A percentile compares a stretch with the other conserved stretches of the same genome.
Conservation (phyloP, 2,797 vertebrate genomes). For the Pempheris klunzingeri region DNA sequence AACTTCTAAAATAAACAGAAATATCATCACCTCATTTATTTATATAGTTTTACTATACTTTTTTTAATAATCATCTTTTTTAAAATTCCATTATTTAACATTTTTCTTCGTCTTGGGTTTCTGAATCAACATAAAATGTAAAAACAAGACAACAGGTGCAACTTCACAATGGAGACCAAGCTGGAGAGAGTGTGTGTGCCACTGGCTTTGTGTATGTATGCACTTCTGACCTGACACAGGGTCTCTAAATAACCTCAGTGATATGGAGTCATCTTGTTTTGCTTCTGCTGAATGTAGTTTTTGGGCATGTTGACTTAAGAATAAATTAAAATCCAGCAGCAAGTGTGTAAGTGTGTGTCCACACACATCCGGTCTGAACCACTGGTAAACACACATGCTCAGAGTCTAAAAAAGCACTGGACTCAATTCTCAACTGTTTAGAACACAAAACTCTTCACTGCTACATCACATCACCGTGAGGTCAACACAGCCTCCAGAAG, state of each 20-base stretch:
- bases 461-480: conserved; percentile 41
- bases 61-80: conserved; percentile 78
- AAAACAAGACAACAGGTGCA: conserved; percentile 87
- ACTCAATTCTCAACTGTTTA: background rate
- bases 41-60: conserved; percentile 80
- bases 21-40: conserved; percentile 88
- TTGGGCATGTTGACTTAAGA: background rate
- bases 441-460: conserved; percentile 9
- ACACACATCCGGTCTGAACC: conserved; percentile 1
- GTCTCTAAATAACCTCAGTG: background rate
- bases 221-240: conserved; percentile 9
- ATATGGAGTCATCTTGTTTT: background rate
- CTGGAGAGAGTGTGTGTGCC: conserved; percentile 10
- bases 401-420: conserved; percentile 8
- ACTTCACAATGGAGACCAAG: conserved; percentile 56
- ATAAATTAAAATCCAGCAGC: background rate
- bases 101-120: conserved; percentile 81
- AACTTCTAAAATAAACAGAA: conserved; percentile 90
- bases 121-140: conserved; percentile 83
- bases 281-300: background rate
- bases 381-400: background rate
- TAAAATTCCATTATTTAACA: conserved; percentile 81
- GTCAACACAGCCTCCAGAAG: conserved; percentile 24
- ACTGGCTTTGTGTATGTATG: conserved; percentile 1
- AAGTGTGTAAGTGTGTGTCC: background rate